phyloP scores from a whole-genome alignment of 1,140 invertebrate genomes.

The Plodia interpunctella region DNA sequence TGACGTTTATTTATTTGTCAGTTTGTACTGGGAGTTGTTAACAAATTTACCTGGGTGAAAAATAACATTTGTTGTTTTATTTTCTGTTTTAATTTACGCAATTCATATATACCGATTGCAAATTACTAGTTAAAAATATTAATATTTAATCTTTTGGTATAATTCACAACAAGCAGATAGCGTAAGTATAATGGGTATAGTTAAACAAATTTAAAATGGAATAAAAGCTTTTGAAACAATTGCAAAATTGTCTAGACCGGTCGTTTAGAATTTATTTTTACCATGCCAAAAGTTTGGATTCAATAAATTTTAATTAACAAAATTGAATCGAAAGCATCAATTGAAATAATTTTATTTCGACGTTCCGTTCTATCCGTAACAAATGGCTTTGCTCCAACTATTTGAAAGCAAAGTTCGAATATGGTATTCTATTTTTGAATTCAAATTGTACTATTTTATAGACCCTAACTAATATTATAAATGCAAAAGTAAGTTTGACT shows the following conservation, averaged over 20 bases:
- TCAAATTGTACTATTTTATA: background rate
- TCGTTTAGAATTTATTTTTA: conserved; percentile 8
- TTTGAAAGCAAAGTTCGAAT: conserved; percentile 60
- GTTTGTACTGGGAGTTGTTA: background rate
- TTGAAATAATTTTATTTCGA: conserved; percentile 53
- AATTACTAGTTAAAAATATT: no score
- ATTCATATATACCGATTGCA: no score
- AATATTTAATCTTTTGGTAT: no score
- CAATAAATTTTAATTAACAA: conserved; percentile 47
- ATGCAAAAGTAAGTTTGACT: no score
- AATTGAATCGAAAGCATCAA: conserved; percentile 49
- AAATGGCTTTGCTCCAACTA: conserved; percentile 47
- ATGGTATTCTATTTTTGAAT: conserved; percentile 53
- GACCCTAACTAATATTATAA: no score
- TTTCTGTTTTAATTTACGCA: background rate
- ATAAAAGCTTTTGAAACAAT: background rate
- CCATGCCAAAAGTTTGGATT: conserved; percentile 13
- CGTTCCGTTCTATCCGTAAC: conserved; percentile 37
- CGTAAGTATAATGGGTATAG: background rate
- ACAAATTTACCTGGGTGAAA: background rate
- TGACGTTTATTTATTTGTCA: conserved; percentile 14
- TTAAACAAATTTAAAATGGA: background rate
- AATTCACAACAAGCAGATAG: no score
- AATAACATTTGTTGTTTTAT: background rate
- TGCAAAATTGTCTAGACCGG: background rate